Percentiles rank a stretch among this genome's conserved stretches.
Conservation (phyloP, 2,113 vertebrate genomes). For the Forbesichthys papilliferus region DNA sequence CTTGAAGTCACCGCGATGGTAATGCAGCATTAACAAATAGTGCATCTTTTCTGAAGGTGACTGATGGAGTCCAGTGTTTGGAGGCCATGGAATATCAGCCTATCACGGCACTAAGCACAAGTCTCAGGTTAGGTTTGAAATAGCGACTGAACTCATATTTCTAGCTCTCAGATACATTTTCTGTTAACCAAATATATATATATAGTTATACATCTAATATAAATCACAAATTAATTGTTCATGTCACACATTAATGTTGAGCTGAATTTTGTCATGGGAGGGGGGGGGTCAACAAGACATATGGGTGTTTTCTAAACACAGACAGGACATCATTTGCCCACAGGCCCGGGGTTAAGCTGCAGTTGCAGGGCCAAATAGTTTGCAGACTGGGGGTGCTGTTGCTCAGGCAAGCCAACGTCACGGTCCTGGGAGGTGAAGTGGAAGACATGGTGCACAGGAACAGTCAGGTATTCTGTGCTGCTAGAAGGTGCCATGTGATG, state of each 20-base stretch:
- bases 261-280: too few relatives aligned
- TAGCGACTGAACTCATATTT: too few relatives aligned
- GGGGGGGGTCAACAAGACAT: too few relatives aligned
- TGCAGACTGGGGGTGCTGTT: constrained; percentile 91
- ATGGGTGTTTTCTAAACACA: too few relatives aligned
- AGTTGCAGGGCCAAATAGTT: constrained; percentile 82
- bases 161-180: too few relatives aligned
- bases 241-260: too few relatives aligned
- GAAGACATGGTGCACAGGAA: constrained; percentile 82
- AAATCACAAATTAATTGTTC: too few relatives aligned
- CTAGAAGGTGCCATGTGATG: background rate
- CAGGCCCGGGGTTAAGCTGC: constrained; percentile 88
- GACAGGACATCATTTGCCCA: constrained; percentile 18
- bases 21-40: background rate
- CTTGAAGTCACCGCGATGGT: background rate
- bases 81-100: constrained; percentile 93
- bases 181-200: too few relatives aligned
- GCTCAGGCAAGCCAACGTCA: constrained; percentile 87
- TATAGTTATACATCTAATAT: too few relatives aligned
- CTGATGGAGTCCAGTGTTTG: constrained; percentile 88
- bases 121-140: constrained; percentile 54
- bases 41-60: constrained; percentile 72
- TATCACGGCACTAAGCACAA: constrained; percentile 78
- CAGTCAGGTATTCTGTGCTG: constrained; percentile 65
- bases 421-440: constrained; percentile 89